These are phyloP conservation scores for Hyperopisus bebe DNA, from an alignment of 2,113 vertebrate genomes.

Conservation along the genomic window DNA sequence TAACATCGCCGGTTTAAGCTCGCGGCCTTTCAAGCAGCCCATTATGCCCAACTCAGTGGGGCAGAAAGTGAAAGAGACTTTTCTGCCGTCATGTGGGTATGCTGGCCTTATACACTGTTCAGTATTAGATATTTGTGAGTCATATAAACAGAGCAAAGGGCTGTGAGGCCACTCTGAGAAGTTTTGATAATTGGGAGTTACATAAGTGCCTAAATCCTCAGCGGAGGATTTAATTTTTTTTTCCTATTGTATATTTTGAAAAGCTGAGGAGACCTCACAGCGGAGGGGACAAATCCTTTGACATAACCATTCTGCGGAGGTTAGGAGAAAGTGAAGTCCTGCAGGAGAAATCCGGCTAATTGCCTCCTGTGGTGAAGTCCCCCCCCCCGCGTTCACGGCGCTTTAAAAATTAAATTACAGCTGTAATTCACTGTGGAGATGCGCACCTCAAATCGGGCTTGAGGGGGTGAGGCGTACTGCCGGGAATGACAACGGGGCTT, in stretches of 20 bases:
- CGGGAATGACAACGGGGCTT: not conserved
- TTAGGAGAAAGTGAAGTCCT: conserved; percentile 60
- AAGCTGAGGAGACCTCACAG: conserved; percentile 54
- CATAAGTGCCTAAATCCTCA: conserved; percentile 68
- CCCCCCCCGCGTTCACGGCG: conserved; percentile 26
- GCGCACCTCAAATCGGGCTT: not conserved
- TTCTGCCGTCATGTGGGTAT: conserved; percentile 63
- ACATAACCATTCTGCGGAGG: conserved; percentile 46
- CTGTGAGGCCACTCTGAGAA: conserved; percentile 53
- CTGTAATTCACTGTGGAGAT: conserved; percentile 37
- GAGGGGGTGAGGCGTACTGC: not conserved
- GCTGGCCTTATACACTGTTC: conserved; percentile 58
- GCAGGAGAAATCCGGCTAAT: conserved; percentile 54
- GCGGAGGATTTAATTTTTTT: conserved; percentile 53
- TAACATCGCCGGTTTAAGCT: conserved; percentile 66
- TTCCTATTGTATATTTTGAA: conserved; percentile 55
- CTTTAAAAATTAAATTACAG: conserved; percentile 66
- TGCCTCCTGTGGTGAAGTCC: conserved; percentile 48
- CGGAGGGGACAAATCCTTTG: conserved; percentile 56
- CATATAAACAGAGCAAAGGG: conserved; percentile 64
- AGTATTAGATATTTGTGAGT: conserved; percentile 66
- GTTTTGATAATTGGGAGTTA: conserved; percentile 70
- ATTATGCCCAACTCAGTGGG: conserved; percentile 61
- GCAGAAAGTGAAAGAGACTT: conserved; percentile 68
- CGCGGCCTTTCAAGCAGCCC: conserved; percentile 64